Evolutionary conservation across 2,113 vertebrate species (phyloP), one percentile per base, ranked within the genome.

Genomic region (Setophaga coronata): DNA sequence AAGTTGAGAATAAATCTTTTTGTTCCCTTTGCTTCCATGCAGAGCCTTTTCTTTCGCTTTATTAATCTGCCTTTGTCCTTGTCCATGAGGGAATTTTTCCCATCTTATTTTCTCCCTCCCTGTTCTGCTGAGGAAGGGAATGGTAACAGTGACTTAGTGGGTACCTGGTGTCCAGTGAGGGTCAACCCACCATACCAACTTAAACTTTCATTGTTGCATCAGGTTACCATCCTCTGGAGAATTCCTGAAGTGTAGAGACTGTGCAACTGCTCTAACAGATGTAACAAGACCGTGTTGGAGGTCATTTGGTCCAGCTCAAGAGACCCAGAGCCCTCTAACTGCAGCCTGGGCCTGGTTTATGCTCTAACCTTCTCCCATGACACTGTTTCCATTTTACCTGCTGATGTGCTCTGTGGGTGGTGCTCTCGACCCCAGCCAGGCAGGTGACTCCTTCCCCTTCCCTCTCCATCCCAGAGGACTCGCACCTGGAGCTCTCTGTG

Each of bases 31-130:
- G 47, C 70, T 76, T 67, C 40, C 6, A 10, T 18, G 17, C 38
- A 74, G 14, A 67, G 7, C 9, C 53, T 67, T 89, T 89, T 19
- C 43, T 45, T 89, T 51, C 82, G 23, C 38, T 45, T 60, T 40
- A 40, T 53, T 21, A 18, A 82, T 34, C 19, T 34, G 9, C 29
- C 10, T 53, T 69, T 69, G 31, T 40, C 24, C 20, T 45, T 53
- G n/a, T 31, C 24, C 29, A 45, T 45, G n/a, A 29, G 8, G 6
- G 1, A 0, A 5, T 43, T 79, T 48, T n/a, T 12, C 4, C 43
- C 10, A 25, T 28, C 9, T 40, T 40, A 40, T 82, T 82, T 89
- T 82, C 53, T 60, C 28, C 9, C 10, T 60, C 23, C 16, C 28
- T 67, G 10, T 18, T n/a, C 38, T 40, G 29, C 38, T 74, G 61